Conservation (phyloP, 2,888 invertebrate species). For the Cactoblastis cactorum region DNA sequence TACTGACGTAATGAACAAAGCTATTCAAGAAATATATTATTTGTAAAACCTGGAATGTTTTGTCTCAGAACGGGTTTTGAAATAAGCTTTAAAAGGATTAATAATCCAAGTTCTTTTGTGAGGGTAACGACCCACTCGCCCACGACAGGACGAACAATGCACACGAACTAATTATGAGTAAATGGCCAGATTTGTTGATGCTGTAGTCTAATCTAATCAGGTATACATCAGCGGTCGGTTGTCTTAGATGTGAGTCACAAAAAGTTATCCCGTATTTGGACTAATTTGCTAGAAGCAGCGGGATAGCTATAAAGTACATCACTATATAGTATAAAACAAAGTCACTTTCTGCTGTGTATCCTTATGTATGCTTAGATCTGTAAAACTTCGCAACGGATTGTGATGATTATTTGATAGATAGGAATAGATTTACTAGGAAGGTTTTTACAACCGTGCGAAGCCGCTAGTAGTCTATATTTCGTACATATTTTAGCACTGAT, state of each 20-base stretch:
- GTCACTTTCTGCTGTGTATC: too few relatives aligned
- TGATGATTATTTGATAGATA: too few relatives aligned
- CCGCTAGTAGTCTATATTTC: too few relatives aligned
- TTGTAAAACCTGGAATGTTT: constrained; percentile 6
- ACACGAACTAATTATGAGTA: not conserved
- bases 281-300: not conserved
- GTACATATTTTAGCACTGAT: too few relatives aligned
- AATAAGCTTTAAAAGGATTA: constrained; percentile 5
- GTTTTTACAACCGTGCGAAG: too few relatives aligned
- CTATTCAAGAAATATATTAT: not conserved
- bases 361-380: too few relatives aligned
- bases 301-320: not conserved
- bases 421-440: too few relatives aligned
- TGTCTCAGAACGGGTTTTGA: constrained; percentile 10
- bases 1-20: not conserved
- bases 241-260: not conserved
- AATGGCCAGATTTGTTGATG: not conserved
- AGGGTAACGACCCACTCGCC: constrained; percentile 1
- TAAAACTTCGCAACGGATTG: too few relatives aligned
- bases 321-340: too few relatives aligned
- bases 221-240: not conserved
- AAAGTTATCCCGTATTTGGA: not conserved
- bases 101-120: constrained; percentile 6
- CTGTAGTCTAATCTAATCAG: not conserved
- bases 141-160: not conserved